Conservation (phyloP, 2,888 invertebrate species). For the Sinelater perroti region DNA sequence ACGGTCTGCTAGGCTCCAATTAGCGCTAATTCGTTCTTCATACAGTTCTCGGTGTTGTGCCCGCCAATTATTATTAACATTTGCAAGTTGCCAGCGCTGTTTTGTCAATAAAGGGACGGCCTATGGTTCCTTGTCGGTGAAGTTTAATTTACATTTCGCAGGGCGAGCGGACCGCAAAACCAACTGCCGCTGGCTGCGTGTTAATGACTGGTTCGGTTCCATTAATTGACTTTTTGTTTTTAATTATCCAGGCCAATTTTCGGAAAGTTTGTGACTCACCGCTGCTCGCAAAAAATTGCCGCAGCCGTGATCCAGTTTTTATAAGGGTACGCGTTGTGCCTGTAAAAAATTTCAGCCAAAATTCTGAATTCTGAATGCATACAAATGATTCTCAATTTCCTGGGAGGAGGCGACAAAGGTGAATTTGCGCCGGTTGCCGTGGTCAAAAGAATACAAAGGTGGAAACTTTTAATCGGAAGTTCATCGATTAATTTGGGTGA, state of each 20-base stretch:
- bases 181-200: slow-evolving; percentile 19
- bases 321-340: too few species aligned
- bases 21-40: slow-evolving; percentile 28
- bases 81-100: slow-evolving; percentile 26
- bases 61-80: slow-evolving; percentile 33
- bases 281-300: too few species aligned
- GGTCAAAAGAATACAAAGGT: too few species aligned
- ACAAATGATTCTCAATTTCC: too few species aligned
- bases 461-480: slow-evolving; percentile 16
- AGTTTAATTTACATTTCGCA: slow-evolving; percentile 34
- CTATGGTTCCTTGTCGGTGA: background rate
- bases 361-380: too few species aligned
- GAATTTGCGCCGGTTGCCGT: too few species aligned
- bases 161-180: slow-evolving; percentile 27
- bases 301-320: too few species aligned
- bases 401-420: too few species aligned
- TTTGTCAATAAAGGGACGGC: slow-evolving; percentile 24
- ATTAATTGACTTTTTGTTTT: slow-evolving; percentile 16
- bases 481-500: slow-evolving; percentile 27
- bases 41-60: slow-evolving; percentile 16
- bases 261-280: too few species aligned
- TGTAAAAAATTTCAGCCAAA: too few species aligned
- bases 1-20: slow-evolving; percentile 26
- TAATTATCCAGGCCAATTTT: slow-evolving; percentile 2
- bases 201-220: slow-evolving; percentile 16